Percentiles rank a stretch among this genome's conserved stretches.
These are phyloP conservation scores for Sebastes vulpes DNA, from an alignment of 2,797 vertebrate species.

Conservation along the genomic window DNA sequence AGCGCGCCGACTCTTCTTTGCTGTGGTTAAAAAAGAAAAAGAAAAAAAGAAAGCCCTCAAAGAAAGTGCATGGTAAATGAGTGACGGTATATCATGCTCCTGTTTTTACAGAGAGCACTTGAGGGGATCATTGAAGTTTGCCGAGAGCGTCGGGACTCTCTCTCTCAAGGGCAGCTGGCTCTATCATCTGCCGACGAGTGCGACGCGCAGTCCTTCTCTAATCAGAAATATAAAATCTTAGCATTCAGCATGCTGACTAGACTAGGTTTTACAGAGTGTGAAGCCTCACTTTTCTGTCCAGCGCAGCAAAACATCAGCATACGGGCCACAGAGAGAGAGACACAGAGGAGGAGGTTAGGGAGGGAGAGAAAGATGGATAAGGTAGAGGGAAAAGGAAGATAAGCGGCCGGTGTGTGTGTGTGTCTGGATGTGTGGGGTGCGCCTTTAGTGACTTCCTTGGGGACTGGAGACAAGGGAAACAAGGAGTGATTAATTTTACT, in stretches of 20 bases:
- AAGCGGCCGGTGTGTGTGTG: constrained; percentile 49
- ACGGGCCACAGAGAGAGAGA: constrained; percentile 44
- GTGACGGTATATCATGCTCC: constrained; percentile 54
- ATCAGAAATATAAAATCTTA: constrained; percentile 67
- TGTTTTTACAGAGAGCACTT: constrained; percentile 62
- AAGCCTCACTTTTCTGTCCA: constrained; percentile 59
- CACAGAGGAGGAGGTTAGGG: constrained; percentile 49
- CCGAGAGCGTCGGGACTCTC: constrained; percentile 37
- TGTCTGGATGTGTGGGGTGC: constrained; percentile 56
- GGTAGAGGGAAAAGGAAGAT: constrained; percentile 64
- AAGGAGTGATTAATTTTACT: constrained; percentile 84
- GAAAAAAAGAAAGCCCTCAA: constrained; percentile 20
- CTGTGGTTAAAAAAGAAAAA: constrained; percentile 9
- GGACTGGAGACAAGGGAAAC: constrained; percentile 76
- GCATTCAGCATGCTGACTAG: constrained; percentile 55
- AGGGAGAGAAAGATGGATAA: constrained; percentile 70
- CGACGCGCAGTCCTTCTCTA: constrained; percentile 29
- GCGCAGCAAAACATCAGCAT: constrained; percentile 59
- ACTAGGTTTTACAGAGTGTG: constrained; percentile 48
- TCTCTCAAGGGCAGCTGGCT: constrained; percentile 64
- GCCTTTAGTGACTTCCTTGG: constrained; percentile 58
- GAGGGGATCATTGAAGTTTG: constrained; percentile 61
- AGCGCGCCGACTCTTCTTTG: constrained; percentile 9
- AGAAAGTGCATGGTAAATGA: constrained; percentile 51
- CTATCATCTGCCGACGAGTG: constrained; percentile 32